These are phyloP conservation scores for Daubentonia madagascariensis DNA, from an alignment of 2,113 vertebrate species.

Conservation along the genomic window DNA sequence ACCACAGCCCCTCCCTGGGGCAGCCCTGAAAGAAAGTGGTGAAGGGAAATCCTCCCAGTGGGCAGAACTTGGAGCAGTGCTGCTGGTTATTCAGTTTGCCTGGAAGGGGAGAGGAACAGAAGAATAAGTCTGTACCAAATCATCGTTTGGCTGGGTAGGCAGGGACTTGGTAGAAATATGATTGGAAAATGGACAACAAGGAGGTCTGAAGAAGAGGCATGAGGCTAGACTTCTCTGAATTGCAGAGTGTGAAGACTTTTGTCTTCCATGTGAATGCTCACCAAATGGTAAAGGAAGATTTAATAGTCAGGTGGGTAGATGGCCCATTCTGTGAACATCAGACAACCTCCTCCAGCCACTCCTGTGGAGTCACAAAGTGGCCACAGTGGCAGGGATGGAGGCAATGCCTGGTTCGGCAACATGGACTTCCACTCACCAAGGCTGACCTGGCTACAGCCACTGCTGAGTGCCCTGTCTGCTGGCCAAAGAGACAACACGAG, in stretches of 20 bases:
- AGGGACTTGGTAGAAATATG: not conserved
- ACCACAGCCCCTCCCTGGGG: not conserved
- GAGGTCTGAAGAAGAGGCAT: not conserved
- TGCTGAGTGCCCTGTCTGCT: not conserved
- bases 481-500: not conserved
- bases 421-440: not conserved
- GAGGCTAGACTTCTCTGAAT: not conserved
- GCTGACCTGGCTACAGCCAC: not conserved
- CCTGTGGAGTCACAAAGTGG: not conserved
- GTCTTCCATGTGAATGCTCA: not conserved
- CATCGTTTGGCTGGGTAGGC: not conserved
- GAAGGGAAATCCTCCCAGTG: not conserved
- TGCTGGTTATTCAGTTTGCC: not conserved
- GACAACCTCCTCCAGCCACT: not conserved
- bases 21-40: not conserved
- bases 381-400: not conserved
- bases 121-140: not conserved
- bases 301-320: not conserved
- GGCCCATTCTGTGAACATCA: not conserved
- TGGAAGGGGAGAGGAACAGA: not conserved
- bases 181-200: not conserved
- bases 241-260: not conserved
- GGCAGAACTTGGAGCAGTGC: not conserved
- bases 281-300: not conserved
- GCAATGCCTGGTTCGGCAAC: not conserved